A percentile compares a stretch with the other conserved stretches of the same genome.
These are phyloP conservation scores for Sapajus apella DNA, from an alignment of 2,113 vertebrate genomes.

Conservation along the genomic window DNA sequence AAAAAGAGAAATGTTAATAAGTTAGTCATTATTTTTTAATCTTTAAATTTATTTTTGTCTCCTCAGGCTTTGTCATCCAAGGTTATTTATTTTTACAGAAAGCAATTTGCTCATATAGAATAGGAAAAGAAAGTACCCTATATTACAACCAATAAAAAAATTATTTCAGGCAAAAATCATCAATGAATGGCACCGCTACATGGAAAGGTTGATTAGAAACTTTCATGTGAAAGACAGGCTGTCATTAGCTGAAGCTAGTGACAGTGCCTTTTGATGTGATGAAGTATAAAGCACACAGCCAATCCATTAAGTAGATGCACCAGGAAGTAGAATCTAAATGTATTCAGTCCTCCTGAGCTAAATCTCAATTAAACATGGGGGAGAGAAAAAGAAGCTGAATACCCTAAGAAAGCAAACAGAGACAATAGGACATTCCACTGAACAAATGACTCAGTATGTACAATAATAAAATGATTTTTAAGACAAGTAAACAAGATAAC, in stretches of 20 bases:
- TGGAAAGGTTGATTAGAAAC: not conserved
- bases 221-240: not conserved
- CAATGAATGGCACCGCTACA: not conserved
- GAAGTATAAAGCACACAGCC: not conserved
- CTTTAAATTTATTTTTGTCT: no score
- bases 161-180: not conserved
- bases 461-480: not conserved
- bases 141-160: not conserved
- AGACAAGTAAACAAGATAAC: not conserved
- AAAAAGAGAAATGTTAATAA: not conserved
- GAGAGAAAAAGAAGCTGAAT: not conserved
- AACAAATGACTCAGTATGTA: not conserved
- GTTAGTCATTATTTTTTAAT: not conserved
- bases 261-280: not conserved
- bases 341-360: not conserved
- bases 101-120: not conserved
- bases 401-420: not conserved
- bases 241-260: not conserved
- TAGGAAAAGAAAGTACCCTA: not conserved
- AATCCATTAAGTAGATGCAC: not conserved
- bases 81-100: constrained; percentile 5
- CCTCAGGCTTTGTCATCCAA: no score
- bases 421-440: not conserved
- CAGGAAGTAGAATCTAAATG: not conserved
- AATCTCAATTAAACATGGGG: not conserved